Percentiles rank a stretch among this genome's conserved stretches.
Evolutionary conservation across 2,113 vertebrate species (phyloP).

Genomic region (Cynocephalus volans): DNA sequence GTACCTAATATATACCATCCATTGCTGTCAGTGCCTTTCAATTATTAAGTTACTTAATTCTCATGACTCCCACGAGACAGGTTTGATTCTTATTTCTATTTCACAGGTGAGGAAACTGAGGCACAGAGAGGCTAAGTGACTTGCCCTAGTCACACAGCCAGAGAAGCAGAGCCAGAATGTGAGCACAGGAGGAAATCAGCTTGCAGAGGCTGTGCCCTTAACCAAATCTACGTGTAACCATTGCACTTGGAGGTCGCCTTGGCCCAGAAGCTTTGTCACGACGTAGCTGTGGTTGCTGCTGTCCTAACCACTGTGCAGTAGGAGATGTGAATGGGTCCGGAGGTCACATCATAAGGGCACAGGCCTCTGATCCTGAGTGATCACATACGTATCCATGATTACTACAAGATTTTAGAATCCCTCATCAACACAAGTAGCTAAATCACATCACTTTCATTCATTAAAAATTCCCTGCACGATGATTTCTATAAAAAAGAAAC

Average conservation of each 20-base stretch:
- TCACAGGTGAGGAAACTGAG: background rate
- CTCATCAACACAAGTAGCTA: background rate
- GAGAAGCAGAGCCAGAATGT: background rate
- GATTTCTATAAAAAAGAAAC: background rate
- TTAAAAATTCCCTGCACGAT: background rate
- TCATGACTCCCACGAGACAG: background rate
- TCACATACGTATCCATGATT: background rate
- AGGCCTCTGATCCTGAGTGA: background rate
- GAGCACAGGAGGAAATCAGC: rapidly evolving
- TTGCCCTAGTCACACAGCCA: background rate
- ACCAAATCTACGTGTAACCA: background rate
- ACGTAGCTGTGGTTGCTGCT: too few species aligned
- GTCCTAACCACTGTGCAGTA: background rate
- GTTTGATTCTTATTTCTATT: background rate
- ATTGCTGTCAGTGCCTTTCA: background rate
- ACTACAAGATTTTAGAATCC: background rate
- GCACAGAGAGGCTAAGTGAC: conserved; percentile 13
- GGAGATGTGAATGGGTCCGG: background rate
- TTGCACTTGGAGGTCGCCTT: background rate
- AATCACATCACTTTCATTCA: background rate
- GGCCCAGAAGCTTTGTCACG: background rate
- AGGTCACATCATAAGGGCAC: background rate
- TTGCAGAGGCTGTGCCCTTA: background rate
- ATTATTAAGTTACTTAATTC: background rate
- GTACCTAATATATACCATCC: background rate